Evolutionary conservation across 2,888 invertebrate species (phyloP).

Genomic region (Dione vanillae): DNA sequence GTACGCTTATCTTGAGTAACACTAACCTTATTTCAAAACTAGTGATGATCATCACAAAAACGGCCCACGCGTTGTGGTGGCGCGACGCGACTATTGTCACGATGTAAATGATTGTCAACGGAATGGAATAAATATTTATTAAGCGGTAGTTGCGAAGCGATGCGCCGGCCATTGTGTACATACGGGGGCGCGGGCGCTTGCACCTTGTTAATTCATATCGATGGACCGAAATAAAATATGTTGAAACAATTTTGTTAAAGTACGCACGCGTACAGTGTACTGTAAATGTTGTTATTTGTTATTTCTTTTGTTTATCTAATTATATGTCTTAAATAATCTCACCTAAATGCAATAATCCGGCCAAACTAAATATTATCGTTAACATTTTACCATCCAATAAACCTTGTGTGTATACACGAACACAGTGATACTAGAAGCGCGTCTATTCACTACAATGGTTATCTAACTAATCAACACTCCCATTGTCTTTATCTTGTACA

Average conservation of each 20-base stretch:
- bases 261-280: constrained; percentile 31
- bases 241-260: constrained; percentile 56
- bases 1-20: constrained; percentile 49
- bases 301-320: constrained; percentile 33
- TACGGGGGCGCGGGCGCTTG: constrained; percentile 62
- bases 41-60: constrained; percentile 73
- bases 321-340: constrained; percentile 50
- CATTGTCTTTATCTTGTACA: constrained; percentile 65
- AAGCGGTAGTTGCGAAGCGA: constrained; percentile 62
- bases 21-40: constrained; percentile 73
- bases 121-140: constrained; percentile 82
- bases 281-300: constrained; percentile 43
- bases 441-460: constrained; percentile 58
- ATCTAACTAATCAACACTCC: constrained; percentile 69
- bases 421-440: constrained; percentile 53
- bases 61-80: constrained; percentile 70
- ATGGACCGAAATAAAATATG: constrained; percentile 62
- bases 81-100: constrained; percentile 67
- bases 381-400: constrained; percentile 56
- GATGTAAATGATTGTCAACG: constrained; percentile 83
- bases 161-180: constrained; percentile 72
- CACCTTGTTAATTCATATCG: constrained; percentile 55
- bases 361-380: constrained; percentile 58
- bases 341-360: constrained; percentile 65
- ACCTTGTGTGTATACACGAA: constrained; percentile 43